These are phyloP conservation scores for Eretmochelys imbricata DNA, from an alignment of 2,113 vertebrate species.

Conservation along the genomic window DNA sequence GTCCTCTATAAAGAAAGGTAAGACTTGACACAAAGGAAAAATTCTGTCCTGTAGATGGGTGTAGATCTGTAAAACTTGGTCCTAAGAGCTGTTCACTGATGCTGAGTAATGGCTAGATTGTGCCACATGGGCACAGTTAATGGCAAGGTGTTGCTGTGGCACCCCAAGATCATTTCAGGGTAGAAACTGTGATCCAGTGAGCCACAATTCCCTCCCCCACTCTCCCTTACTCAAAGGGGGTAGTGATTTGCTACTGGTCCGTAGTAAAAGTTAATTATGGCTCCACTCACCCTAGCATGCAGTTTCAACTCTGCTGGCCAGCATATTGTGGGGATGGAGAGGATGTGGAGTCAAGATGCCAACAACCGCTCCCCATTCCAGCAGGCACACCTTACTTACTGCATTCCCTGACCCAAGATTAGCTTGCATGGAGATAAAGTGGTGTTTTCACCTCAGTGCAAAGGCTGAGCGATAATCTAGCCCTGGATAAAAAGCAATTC, in stretches of 20 bases:
- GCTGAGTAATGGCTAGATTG: not conserved
- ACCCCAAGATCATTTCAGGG: too few species aligned
- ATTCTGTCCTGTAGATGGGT: not conserved
- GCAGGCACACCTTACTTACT: not conserved
- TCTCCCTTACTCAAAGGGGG: not conserved
- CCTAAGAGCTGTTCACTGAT: not conserved
- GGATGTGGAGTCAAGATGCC: conserved; percentile 43
- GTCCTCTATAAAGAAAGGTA: not conserved
- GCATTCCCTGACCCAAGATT: not conserved
- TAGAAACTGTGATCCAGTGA: too few species aligned
- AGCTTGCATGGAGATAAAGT: not conserved
- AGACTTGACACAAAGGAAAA: not conserved
- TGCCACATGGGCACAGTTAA: not conserved
- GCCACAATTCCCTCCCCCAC: too few species aligned
- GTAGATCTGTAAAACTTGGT: not conserved
- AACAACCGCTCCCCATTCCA: conserved; percentile 31
- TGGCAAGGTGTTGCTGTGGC: too few species aligned
- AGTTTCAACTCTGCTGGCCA: conserved; percentile 22
- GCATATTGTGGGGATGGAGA: not conserved
- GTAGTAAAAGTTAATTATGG: conserved; percentile 64
- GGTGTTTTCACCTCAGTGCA: not conserved
- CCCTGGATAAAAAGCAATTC: not conserved
- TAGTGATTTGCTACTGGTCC: conserved; percentile 47
- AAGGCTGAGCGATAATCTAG: not conserved
- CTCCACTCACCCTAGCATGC: conserved; percentile 8